Conservation (phyloP, 2,888 invertebrate species). For the Linyphia triangularis region DNA sequence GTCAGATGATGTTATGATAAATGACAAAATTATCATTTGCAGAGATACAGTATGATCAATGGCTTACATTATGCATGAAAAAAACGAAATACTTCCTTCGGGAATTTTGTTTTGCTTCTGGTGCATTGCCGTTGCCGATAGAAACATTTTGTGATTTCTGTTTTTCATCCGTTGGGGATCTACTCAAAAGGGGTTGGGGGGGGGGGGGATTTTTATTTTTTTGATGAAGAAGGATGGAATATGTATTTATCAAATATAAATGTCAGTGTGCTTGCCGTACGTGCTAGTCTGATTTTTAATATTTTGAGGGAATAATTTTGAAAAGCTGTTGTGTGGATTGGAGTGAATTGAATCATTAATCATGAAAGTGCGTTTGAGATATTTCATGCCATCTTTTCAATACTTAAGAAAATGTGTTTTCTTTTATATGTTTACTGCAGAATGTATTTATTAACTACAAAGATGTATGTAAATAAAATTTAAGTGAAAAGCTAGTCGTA, state of each 20-base stretch:
- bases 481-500: no score
- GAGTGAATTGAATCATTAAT: no score
- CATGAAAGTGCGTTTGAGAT: no score
- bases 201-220: neutral
- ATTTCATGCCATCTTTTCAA: no score
- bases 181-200: neutral
- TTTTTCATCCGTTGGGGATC: neutral
- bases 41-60: conserved; percentile 69
- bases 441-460: no score
- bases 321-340: no score
- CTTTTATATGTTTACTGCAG: no score
- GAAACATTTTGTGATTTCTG: conserved; percentile 25
- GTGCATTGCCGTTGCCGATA: conserved; percentile 3
- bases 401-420: no score
- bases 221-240: conserved; percentile 21
- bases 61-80: conserved; percentile 64
- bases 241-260: neutral
- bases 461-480: no score
- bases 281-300: neutral
- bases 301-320: neutral
- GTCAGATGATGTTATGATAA: conserved; percentile 74
- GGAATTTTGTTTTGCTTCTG: conserved; percentile 17
- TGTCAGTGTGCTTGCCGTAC: neutral
- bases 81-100: conserved; percentile 40
- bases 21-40: conserved; percentile 72